A percentile compares a stretch with the other conserved stretches of the same genome.
These are phyloP conservation scores for Enteromius thamalakanensis DNA, from an alignment of 2,797 vertebrate species.

Conservation along the genomic window DNA sequence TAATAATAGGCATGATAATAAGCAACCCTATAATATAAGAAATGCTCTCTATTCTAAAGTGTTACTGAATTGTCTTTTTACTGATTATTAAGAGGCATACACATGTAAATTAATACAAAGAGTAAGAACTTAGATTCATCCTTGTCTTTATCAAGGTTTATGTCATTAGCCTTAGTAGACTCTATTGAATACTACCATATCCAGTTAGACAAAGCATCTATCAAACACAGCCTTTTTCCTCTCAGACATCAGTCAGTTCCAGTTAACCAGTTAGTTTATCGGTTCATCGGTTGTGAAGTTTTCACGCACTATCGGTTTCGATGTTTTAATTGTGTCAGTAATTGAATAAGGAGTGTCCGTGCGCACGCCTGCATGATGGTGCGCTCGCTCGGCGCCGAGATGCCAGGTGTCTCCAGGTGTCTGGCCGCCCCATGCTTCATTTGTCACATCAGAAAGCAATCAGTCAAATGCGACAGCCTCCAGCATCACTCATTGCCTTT, in stretches of 20 bases:
- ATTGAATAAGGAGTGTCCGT: constrained; percentile 36
- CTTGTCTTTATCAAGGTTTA: background rate
- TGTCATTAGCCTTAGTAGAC: constrained; percentile 9
- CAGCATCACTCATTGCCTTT: constrained; percentile 26
- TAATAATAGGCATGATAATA: background rate
- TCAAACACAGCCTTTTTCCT: constrained; percentile 1
- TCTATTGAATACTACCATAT: background rate
- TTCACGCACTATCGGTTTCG: constrained; percentile 55
- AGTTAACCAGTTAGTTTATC: background rate
- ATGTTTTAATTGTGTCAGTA: constrained; percentile 50
- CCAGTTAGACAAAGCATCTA: constrained; percentile 28
- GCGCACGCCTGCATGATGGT: constrained; percentile 25
- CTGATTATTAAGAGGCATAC: background rate
- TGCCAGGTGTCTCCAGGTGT: constrained; percentile 81
- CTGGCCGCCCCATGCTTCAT: constrained; percentile 76
- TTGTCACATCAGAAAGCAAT: constrained; percentile 78
- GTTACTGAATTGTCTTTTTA: background rate
- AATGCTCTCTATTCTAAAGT: background rate
- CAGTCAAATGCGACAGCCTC: constrained; percentile 67
- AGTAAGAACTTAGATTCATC: background rate
- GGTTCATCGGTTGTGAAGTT: constrained; percentile 26
- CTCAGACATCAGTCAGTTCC: constrained; percentile 37
- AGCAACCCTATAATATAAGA: background rate
- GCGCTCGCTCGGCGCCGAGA: constrained; percentile 60
- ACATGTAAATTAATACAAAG: background rate